Base-by-base conservation (phyloP, 1,140 invertebrate genomes). In the Danaus plexippus region DNA sequence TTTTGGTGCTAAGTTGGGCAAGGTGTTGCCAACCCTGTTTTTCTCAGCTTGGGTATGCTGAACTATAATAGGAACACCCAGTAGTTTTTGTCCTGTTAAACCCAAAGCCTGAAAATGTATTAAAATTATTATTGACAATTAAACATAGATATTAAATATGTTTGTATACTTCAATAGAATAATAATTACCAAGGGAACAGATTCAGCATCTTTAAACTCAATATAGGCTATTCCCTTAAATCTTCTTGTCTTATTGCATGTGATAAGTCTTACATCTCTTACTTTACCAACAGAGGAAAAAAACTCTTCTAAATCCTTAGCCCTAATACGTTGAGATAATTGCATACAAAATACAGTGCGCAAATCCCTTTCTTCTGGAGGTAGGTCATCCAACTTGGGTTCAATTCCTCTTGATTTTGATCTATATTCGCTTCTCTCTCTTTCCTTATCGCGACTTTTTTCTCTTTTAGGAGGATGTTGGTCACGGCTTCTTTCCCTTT, bases 171-270 rank as follows among this genome's bases (percentile, higher is more conserved):
- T 54, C 8, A 43, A 48, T 52, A 42, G 56, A 52, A 46, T 41
- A 46, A 46, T 54, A 90, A 90, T 91, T 87, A 95, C 94, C 87
- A 99, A 88, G 59, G 96, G 93, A 15, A 99, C 98, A 63, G 97
- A 98, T 88, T 99, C 97, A 10, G 97, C 95, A 88, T 99, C 97
- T 76, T 95, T 94, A 84, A 99, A 99, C 88, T 99, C 98, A 49
- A 99, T 97, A 86, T 99, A 99, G 11, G 97, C 96, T 75, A 99
- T 99, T 52, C 98, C 98, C 88, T 99, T 99, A 69, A 99, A 99
- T 65, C 98, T 89, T 69, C 98, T 91, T 0, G 98, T 99, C 88
- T 99, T 99, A 81, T 99, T 99, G 85, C 99, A 99, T 45, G 97
- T 98, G 46, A 99, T 99, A 61, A 99, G 92, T 75, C 97, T 90